A percentile compares a stretch with the other conserved stretches of the same genome.
These are phyloP conservation scores for Noctua comes DNA, from an alignment of 2,888 invertebrate genomes.

Conservation along the genomic window DNA sequence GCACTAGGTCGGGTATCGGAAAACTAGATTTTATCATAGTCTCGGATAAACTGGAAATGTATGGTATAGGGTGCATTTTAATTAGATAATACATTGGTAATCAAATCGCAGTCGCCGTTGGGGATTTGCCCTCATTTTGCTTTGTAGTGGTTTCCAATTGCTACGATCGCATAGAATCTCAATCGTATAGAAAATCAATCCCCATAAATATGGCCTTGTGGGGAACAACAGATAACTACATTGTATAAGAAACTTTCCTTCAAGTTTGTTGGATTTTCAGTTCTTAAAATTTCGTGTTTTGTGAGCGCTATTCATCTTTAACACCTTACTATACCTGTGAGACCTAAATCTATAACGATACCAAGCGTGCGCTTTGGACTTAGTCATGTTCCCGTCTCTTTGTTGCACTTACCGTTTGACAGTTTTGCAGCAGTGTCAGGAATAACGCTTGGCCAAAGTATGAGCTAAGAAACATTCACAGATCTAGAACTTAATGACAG, in stretches of 20 bases:
- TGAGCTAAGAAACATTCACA: background rate
- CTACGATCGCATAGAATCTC: background rate
- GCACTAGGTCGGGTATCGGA: background rate
- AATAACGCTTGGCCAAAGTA: background rate
- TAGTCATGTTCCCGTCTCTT: background rate
- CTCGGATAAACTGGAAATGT: constrained; percentile 11
- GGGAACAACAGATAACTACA: background rate
- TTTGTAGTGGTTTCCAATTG: constrained; percentile 10
- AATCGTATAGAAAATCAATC: background rate
- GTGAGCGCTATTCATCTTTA: no score
- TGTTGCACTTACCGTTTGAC: background rate
- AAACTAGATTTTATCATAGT: constrained; percentile 9
- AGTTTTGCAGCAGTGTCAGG: background rate
- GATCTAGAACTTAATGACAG: background rate
- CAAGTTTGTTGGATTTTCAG: background rate
- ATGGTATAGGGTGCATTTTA: constrained; percentile 15
- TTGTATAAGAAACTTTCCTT: background rate
- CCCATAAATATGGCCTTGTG: background rate
- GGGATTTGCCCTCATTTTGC: background rate
- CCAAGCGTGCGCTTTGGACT: background rate
- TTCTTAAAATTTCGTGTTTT: background rate
- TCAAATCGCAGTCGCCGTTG: background rate
- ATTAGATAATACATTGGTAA: constrained; percentile 19
- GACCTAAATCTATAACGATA: background rate
- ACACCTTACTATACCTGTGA: background rate